Base-by-base conservation (phyloP, 2,888 invertebrate species). In the Eilema sororculum region DNA sequence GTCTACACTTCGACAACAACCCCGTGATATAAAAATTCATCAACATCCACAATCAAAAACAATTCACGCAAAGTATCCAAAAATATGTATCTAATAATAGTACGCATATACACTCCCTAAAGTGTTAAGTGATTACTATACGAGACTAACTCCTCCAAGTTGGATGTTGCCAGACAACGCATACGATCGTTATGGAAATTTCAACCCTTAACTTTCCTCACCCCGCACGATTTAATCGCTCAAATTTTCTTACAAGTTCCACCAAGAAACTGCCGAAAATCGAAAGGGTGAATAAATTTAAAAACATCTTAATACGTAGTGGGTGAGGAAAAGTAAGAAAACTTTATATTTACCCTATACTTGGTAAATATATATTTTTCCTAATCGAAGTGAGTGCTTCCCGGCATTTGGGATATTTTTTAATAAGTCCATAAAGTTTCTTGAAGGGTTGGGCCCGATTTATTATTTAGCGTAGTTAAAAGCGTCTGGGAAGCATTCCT, bases 281-380 rank as follows among this genome's bases (percentile, higher is more conserved):
- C 90, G 92, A 91, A 41, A 93, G 95, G 95, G 95, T 95, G 95
- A 93, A 95, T 95, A 95, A 91, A 95, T 95, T 95, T 93, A 90
- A 93, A 94, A 94, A 93, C 90, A 92, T 93, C 91, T 92, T 90
- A 93, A 91, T 91, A 88, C 89, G 86, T 90, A 91, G 91, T 88
- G 90, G 90, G 90, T 89, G 91, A 85, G 82, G 87, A 89, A 90
- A 72, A 69, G 65, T 69, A 66, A 24, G 63, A 66, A 66, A 94
- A 93, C 88, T 93, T 93, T 90, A 88, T 89, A 88, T 91, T 91
- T 91, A 87, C 86, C 73, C 81, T 83, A 83, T 67, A 74, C 71
- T 76, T 46, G 80, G 75, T 73, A 37, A 75, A 86, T 86, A 86
- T 83, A 84, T 87, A 87, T 88, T 87, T 85, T 79, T 80, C 80